Evolutionary conservation across 2,888 invertebrate genomes (phyloP).

Genomic region (Spodoptera exigua): DNA sequence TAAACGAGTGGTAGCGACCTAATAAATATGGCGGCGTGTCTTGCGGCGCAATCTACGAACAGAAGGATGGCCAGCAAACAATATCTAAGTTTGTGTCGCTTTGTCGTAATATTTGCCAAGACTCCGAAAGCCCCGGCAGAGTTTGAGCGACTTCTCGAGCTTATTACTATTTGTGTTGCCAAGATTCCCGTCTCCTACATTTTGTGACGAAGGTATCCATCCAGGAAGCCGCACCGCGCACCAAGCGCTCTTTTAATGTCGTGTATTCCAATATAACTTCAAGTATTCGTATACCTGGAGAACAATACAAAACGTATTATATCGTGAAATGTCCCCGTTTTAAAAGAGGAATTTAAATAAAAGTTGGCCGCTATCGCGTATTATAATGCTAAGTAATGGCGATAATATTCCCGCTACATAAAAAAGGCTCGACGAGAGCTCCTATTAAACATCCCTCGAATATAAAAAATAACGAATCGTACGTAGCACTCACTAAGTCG

Average conservation of each 20-base stretch:
- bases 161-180: constrained; percentile 86
- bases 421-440: constrained; percentile 39
- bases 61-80: constrained; percentile 80
- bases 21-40: constrained; percentile 38
- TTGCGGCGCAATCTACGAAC: constrained; percentile 61
- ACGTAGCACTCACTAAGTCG: constrained; percentile 39
- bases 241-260: constrained; percentile 20
- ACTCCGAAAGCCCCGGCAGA: constrained; percentile 73
- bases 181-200: constrained; percentile 69
- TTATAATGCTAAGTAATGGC: constrained; percentile 47
- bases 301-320: constrained; percentile 20
- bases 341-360: constrained; percentile 33
- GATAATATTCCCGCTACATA: constrained; percentile 47
- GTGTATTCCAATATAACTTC: constrained; percentile 13
- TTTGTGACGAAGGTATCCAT: constrained; percentile 61
- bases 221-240: constrained; percentile 14
- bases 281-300: constrained; percentile 12
- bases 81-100: constrained; percentile 83
- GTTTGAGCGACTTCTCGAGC: constrained; percentile 79
- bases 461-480: constrained; percentile 48
- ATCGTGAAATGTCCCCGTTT: not conserved
- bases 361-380: constrained; percentile 23
- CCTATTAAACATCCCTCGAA: constrained; percentile 51
- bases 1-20: constrained; percentile 28
- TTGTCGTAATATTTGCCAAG: constrained; percentile 83